Percentiles rank a stretch among this genome's conserved stretches.
Evolutionary conservation across 2,888 invertebrate species (phyloP).

Genomic region (Ganaspis brasiliensis): DNA sequence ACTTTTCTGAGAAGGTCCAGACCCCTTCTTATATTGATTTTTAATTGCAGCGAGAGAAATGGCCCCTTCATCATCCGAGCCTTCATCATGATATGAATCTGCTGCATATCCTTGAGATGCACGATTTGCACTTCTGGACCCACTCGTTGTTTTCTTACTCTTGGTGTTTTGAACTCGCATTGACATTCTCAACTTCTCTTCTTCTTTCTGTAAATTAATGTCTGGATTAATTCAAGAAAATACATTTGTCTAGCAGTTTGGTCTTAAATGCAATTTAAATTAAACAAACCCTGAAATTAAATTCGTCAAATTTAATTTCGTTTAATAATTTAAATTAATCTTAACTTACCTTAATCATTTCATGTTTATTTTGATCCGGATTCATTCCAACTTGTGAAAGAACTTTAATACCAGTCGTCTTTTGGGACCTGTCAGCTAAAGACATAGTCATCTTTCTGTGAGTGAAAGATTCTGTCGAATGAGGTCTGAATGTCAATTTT

Average conservation of each 20-base stretch:
- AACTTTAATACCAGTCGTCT: constrained; percentile 97
- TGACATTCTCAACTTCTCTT: constrained; percentile 95
- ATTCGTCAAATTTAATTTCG: too few relatives aligned
- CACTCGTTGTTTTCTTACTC: constrained; percentile 82
- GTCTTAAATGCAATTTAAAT: too few relatives aligned
- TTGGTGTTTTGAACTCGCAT: constrained; percentile 88
- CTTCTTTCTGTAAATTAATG: constrained; percentile 89
- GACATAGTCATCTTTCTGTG: constrained; percentile 99
- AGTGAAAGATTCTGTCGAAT: constrained; percentile 99
- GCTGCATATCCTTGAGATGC: constrained; percentile 81
- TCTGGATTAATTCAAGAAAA: constrained; percentile 18
- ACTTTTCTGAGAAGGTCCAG: constrained; percentile 78
- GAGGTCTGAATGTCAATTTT: constrained; percentile 98
- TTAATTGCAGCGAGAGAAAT: constrained; percentile 97
- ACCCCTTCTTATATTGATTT: constrained; percentile 91
- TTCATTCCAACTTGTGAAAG: constrained; percentile 96
- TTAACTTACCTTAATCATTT: constrained; percentile 90
- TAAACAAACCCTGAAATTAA: too few relatives aligned
- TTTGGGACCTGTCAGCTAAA: constrained; percentile 95
- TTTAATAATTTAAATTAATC: too few relatives aligned
- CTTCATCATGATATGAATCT: constrained; percentile 86
- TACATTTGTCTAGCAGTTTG: too few relatives aligned
- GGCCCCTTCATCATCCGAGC: constrained; percentile 96
- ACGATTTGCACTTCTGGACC: constrained; percentile 79
- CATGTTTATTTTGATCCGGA: constrained; percentile 95